Base-by-base conservation (phyloP, 2,113 vertebrate genomes). In the Phyllopteryx taeniolatus region DNA sequence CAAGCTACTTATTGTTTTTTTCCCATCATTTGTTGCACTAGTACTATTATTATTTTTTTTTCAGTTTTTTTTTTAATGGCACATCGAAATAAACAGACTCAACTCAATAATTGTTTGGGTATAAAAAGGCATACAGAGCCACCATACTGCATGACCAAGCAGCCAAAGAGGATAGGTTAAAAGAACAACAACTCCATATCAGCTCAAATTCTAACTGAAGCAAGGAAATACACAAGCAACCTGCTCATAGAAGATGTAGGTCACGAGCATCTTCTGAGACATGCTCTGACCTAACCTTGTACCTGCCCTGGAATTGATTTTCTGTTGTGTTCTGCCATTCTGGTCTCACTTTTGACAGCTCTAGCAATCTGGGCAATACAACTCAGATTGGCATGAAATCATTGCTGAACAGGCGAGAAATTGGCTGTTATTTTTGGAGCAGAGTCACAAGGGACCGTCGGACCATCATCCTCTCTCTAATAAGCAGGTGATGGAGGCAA, bases 381-480 rank as follows among this genome's bases (percentile, higher is more conserved):
- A 80, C 87, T 87, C 86, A 89, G 90, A 93, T 90, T 93, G 91
- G 91, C 92, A 91, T 93, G 92, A 93, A 93, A 92, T 93, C 86
- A 75, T 65, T 70, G 82, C 86, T 90, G 91, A 91, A 91, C 91
- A 90, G 91, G 86, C 88, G 86, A 88, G 91, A 92, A 92, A 93
- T 92, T 89, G 88, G 88, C 86, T 83, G 92, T 93, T 93, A 93
- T 93, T 93, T 93, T 90, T 92, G 88, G 91, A 91, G 89, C 87
- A 62, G 78, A 90, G 88, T 87, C 85, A 86, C 72, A 67, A 75
- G 89, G 89, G 90, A 90, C 78, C 42, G 61, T 81, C 71, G 82
- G 82, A 89, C 88, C 87, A 87, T 90, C 89, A 85, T 87, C 83
- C 83, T 75, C 88, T 89, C 82, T 82, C 85, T 92, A 91, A 91